Base-by-base conservation (phyloP, 2,113 vertebrate species). In the Varanus salvator region DNA sequence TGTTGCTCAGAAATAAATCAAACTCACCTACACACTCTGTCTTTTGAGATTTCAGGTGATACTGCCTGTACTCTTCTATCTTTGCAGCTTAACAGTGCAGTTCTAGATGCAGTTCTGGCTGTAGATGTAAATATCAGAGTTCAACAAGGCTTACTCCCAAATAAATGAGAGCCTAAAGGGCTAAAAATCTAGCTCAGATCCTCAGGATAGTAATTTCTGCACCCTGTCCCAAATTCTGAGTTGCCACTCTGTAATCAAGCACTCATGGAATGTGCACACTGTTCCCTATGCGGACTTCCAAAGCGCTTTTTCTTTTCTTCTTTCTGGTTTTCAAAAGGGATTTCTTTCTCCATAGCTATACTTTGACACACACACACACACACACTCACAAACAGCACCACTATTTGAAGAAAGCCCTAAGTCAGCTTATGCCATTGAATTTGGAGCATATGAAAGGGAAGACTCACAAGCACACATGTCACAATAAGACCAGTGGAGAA, bases 401-500 rank as follows among this genome's bases (percentile, higher is more conserved):
- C 95, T 96, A 95, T 97, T 95, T 96, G 96, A 96, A 96, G 96
- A 96, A 96, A 94, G 95, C 94, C 95, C 94, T 96, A 96, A 96
- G 96, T 97, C 96, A 97, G 96, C 96, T 97, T 94, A 93, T 77
- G 87, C 95, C 94, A 83, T 96, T 97, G 93, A 94, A 96, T 97
- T 96, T 96, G 96, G 96, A 97, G 94, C 92, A 69, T 95, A 96
- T 97, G 96, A 97, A 97, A 97, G 95, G 95, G 95, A 95, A 95
- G 92, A 91, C 95, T 95, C 54, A 64, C 21, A 57, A 27, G 91
- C 95, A 95, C 94, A 96, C 95, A 95, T 95, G 96, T 95, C 96
- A 96, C 91, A 95, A 95, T 90, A 96, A 94, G 93, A 93, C 94
- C 96, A 94, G 27, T 96, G 96, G 96, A 96, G 97, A 96, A 96